Base-by-base conservation (phyloP, 2,888 invertebrate genomes). In the Agriopis leucophaearia region DNA sequence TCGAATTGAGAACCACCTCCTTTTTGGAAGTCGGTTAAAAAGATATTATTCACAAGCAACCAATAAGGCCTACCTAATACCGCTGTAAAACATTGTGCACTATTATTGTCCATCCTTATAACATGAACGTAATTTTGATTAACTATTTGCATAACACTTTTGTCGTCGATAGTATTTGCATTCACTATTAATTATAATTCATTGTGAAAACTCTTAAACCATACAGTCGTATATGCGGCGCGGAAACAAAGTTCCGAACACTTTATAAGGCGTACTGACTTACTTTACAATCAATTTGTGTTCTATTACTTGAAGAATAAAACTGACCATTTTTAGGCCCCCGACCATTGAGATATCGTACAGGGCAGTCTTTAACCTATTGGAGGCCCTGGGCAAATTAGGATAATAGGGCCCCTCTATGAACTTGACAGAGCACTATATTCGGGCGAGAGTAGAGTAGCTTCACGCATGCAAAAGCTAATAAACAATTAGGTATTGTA, bases 151-250 rank as follows among this genome's bases (percentile, higher is more conserved):
- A 35, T 44, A 40, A 50, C 13, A 58, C 38, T 18, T 51, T 45
- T 64, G 35, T 27, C 40, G 55, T 57, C 51, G n/a, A 52, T 66
- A 66, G 63, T 55, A 63, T 66, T 55, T 71, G 63, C 65, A 59
- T 65, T 68, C 56, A 60, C 68, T 71, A 71, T 68, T 68, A 68
- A 66, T 64, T 54, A 61, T 68, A 69, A 67, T 62, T 67, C 61
- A 64, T 65, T 68, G 73, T 73, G 70, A 70, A 66, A 72, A 72
- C 66, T 70, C 62, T 65, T 64, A 69, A 48, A 61, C 59, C 16
- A 54, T 66, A 67, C 63, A 64, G 47, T 64, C 52, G 62, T 69
- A 68, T 61, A 40, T 48, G 45, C 59, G 59, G 40, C 38, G 52
- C 0, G 12, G 56, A 48, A 42, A 56, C 16, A 16, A 57, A 52